Evolutionary conservation across 2,888 invertebrate species (phyloP).

Genomic region (Nephrocerus scutellatus): DNA sequence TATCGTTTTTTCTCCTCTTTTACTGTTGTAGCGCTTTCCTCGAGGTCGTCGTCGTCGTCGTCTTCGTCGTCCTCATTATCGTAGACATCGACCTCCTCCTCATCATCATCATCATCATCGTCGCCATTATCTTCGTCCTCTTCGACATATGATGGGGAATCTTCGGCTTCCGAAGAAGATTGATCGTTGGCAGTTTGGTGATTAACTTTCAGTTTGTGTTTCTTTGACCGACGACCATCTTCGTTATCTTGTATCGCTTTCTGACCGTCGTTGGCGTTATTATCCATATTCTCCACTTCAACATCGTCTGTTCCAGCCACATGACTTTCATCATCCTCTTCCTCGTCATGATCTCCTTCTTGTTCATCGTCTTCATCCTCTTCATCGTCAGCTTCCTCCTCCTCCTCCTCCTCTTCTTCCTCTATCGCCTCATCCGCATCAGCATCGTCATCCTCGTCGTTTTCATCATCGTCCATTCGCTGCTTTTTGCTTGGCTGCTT

Average conservation of each 20-base stretch:
- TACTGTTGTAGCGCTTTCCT: conserved; percentile 2
- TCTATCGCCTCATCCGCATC: not conserved
- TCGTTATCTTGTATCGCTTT: conserved; percentile 11
- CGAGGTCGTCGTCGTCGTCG: conserved; percentile 16
- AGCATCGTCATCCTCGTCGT: conserved; percentile 9
- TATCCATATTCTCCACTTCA: conserved; percentile 18
- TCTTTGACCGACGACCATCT: conserved; percentile 9
- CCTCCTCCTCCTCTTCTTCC: conserved; percentile 15
- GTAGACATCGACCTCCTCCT: conserved; percentile 18
- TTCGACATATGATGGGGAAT: conserved; percentile 10
- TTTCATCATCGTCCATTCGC: conserved; percentile 8
- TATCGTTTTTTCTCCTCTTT: conserved; percentile 30
- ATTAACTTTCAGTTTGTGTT: conserved; percentile 8
- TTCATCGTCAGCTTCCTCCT: conserved; percentile 13
- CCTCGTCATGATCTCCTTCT: conserved; percentile 9
- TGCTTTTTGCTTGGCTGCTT: too few species aligned
- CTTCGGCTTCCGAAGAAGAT: conserved; percentile 13
- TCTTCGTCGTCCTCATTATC: conserved; percentile 22
- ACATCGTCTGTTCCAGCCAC: conserved; percentile 6
- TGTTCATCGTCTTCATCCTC: conserved; percentile 14
- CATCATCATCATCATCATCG: conserved; percentile 20
- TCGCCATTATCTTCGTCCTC: conserved; percentile 23
- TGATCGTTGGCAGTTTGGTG: too few species aligned
- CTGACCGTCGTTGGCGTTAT: conserved; percentile 1
- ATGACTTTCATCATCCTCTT: conserved; percentile 9